Evolutionary conservation across 1,140 invertebrate species (phyloP).

Genomic region (Pseudobourletiella spinata): DNA sequence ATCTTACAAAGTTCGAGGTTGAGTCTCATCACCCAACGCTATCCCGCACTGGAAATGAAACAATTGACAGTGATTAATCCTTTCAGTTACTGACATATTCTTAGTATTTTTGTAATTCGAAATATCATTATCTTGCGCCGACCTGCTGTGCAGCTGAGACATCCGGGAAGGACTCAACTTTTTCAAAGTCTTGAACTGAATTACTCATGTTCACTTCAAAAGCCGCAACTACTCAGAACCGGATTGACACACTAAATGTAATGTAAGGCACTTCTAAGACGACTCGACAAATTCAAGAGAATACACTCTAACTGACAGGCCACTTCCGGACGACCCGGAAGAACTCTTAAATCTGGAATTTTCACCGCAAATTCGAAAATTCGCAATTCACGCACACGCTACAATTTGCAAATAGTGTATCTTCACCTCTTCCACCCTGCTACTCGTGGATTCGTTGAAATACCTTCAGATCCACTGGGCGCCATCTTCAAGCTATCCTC

Average conservation of each 20-base stretch:
- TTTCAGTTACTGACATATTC: too few relatives aligned
- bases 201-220: not conserved
- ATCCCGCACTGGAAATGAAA: slow-evolving; percentile 4
- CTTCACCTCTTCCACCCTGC: not conserved
- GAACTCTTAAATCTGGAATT: not conserved
- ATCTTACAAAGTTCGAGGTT: slow-evolving; percentile 29
- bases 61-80: too few relatives aligned
- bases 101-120: too few relatives aligned
- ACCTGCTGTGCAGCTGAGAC: not conserved
- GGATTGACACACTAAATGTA: not conserved
- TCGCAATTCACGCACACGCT: not conserved
- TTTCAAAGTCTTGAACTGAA: slow-evolving; percentile 1
- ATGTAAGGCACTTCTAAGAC: slow-evolving; percentile 1
- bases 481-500: not conserved
- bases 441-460: not conserved
- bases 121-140: too few relatives aligned
- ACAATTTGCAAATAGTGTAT: not conserved
- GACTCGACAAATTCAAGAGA: not conserved
- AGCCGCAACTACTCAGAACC: not conserved
- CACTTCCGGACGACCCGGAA: slow-evolving; percentile 1
- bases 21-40: slow-evolving; percentile 28
- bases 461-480: not conserved
- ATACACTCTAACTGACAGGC: not conserved
- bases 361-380: slow-evolving; percentile 2
- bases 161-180: not conserved